Evolutionary conservation across 1,140 invertebrate genomes (phyloP), one percentile per base, ranked within the genome.

Genomic region (Zaprionus capensis): DNA sequence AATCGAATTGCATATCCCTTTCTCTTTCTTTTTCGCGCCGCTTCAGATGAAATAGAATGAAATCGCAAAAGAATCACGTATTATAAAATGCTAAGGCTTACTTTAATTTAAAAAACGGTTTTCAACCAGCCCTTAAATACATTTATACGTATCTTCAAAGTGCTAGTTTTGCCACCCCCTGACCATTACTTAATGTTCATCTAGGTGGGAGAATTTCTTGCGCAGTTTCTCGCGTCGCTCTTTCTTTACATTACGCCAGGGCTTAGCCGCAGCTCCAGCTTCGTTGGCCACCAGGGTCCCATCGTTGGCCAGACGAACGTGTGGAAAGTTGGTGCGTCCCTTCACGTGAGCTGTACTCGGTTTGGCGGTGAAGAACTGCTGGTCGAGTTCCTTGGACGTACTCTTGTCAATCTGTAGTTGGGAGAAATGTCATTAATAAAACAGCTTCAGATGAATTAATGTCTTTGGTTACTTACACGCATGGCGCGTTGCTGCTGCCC

Each of bases 201-300:
- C 96, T 56, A 98, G 94, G 93, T 98, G 95, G 38, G 94, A 94
- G 93, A 97, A 97, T 22, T 97, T 93, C 91, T 96, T 94, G 83
- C 97, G 94, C n/a, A 97, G 90, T 93, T 99, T 99, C 91, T 98
- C 97, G 76, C 95, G 95, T 87, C 97, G 98, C 59, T 97, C 97
- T 82, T 96, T 96, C 81, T 96, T 96, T 5, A 95, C 93, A 82
- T 95, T 95, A 84, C 97, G 97, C 96, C 97, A 98, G 5, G 97
- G 96, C 93, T 98, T 98, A 22, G 93, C 57, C 76, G 72, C 93
- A 76, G 77, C 92, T 78, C 59, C 93, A 4, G 36, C 26, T 4
- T 74, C 66, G 7, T 20, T 51, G n/a, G 66, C 58, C 4, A 91
- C 71, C 12, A 91, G 9, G 4, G 17, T 76, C 4, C 91, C 91